These are phyloP conservation scores for Neolamprologus ventralis DNA, from an alignment of 2,113 vertebrate genomes.

Conservation along the genomic window DNA sequence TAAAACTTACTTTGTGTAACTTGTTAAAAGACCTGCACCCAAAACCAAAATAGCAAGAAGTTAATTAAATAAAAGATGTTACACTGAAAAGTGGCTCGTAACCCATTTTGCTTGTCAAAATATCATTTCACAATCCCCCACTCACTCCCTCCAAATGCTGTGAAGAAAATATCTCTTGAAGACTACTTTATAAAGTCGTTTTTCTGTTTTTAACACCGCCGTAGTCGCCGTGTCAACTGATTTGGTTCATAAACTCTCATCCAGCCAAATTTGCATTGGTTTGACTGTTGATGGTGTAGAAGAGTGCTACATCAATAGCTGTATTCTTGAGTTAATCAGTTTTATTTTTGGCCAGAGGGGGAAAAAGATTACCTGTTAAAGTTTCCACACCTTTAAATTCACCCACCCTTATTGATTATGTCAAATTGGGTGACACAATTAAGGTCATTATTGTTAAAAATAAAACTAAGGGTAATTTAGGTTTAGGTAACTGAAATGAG, in stretches of 20 bases:
- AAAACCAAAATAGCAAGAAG: neutral
- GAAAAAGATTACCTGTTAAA: neutral
- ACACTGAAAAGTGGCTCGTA: neutral
- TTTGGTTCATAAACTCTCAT: neutral
- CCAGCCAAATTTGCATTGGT: neutral
- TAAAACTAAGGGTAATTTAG: neutral
- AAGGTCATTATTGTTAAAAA: neutral
- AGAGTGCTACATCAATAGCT: neutral
- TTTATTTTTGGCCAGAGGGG: neutral
- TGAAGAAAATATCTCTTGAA: neutral
- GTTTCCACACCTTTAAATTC: neutral
- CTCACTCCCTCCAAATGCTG: neutral
- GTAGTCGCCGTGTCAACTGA: neutral
- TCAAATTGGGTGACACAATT: neutral
- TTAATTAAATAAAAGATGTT: constrained; percentile 3
- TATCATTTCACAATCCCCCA: neutral
- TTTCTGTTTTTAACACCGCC: neutral
- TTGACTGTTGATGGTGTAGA: neutral
- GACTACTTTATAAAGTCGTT: neutral
- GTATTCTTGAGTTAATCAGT: neutral
- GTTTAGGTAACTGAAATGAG: neutral
- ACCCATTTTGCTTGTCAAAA: neutral
- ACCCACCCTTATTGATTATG: neutral
- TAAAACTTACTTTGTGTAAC: neutral
- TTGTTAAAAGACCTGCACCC: neutral